Evolutionary conservation across 2,888 invertebrate genomes (phyloP), one percentile per base, ranked within the genome.

Genomic region (Caradrina kadenii): DNA sequence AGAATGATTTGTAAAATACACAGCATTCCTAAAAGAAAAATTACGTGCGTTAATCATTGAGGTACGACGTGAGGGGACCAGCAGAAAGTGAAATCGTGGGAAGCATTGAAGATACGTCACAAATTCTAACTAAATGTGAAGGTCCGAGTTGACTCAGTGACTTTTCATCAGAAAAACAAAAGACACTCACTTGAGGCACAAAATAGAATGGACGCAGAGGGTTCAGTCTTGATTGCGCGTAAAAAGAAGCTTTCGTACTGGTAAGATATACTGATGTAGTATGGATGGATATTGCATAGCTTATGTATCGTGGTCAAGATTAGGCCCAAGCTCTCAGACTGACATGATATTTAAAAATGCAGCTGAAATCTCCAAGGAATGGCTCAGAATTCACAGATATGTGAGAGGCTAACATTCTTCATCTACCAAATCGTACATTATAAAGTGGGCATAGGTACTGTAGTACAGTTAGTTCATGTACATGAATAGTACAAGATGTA

Each of bases 131-230:
- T 63, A 77, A 81, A 84, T 77, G 73, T 79, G 77, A 79, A 83
- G 76, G 79, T 73, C 69, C 49, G 62, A 76, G 56, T 76, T 82
- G 73, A 80, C 73, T 86, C 82, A 70, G 31, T 69, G 72, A 69
- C 68, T 76, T 75, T 80, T 82, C 65, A 81, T 70, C 70, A 67
- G 60, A 79, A 79, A 85, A 83, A 85, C 80, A 86, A 85, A 85
- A 84, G 82, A 73, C 45, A 64, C 45, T 56, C 65, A 64, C 67
- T 71, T 70, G 54, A 67, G 67, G 42, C 54, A 69, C 56, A 55
- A 22, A 64, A 76, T 49, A 62, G n/a, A 39, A 45, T 42, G 15
- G 1, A 17, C 1, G n/a, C 39, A 76, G 65, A 76, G 52, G 65
- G 39, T 54, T 19, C 35, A 76, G 31, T 75, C 10, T 26, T 50